phyloP scores from a whole-genome alignment of 2,113 vertebrate genomes.

The Xiphorhynchus elegans region DNA sequence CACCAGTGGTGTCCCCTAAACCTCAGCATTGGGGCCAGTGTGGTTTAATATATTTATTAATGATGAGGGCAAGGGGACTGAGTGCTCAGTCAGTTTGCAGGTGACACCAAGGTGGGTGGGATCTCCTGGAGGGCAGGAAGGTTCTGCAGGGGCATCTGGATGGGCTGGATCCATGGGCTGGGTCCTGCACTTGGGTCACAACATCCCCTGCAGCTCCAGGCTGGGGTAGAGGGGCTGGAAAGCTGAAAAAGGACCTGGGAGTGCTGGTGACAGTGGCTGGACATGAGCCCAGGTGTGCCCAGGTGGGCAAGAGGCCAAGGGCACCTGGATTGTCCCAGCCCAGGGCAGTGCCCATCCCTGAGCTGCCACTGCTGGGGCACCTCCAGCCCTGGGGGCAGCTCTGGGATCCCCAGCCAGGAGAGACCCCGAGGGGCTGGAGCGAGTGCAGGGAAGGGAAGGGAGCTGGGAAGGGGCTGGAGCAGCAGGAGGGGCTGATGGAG shows the following conservation, averaged over 20 bases:
- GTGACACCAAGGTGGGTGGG: background rate
- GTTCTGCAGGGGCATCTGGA: background rate
- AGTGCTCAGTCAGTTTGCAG: too few species aligned
- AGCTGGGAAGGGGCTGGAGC: too few species aligned
- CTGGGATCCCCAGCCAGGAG: background rate
- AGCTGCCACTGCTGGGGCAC: background rate
- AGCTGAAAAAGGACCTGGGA: background rate
- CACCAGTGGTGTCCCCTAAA: background rate
- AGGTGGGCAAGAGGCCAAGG: background rate
- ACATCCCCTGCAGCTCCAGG: background rate
- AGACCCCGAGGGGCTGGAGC: too few species aligned
- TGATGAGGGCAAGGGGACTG: rapidly evolving
- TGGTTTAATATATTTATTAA: background rate
- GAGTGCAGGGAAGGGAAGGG: too few species aligned
- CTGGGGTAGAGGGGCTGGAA: background rate
- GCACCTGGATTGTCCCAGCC: background rate
- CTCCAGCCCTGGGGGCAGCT: background rate
- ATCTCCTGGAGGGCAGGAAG: background rate
- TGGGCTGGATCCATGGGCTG: too few species aligned
- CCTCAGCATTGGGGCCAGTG: background rate
- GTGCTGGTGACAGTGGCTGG: background rate
- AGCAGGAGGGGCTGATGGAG: too few species aligned
- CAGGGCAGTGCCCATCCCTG: background rate
- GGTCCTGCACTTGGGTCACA: background rate
- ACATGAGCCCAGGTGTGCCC: background rate